Conservation (phyloP, 2,113 vertebrate genomes). For the Syngnathus floridae region DNA sequence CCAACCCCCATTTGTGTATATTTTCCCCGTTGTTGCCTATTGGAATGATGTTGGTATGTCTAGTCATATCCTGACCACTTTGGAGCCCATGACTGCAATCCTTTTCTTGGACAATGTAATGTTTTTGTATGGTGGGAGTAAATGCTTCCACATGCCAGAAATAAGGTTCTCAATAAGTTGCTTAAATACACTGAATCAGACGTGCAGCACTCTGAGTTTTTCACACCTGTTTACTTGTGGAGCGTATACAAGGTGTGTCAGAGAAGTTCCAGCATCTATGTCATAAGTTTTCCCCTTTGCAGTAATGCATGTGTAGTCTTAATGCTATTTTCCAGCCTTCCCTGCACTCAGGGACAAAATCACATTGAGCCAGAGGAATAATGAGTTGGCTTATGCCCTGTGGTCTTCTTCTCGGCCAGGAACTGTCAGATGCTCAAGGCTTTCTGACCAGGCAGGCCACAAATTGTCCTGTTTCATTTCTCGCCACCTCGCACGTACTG, state of each 20-base stretch:
- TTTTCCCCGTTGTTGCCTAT: constrained; percentile 27
- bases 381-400: no score
- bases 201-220: not conserved
- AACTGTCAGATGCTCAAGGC: no score
- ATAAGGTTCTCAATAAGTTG: not conserved
- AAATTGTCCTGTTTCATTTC: no score
- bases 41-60: constrained; percentile 35
- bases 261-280: not conserved
- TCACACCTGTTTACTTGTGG: not conserved
- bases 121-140: not conserved
- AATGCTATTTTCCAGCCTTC: not conserved
- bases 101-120: constrained; percentile 35
- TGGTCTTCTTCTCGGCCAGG: no score
- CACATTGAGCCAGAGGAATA: no score
- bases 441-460: no score
- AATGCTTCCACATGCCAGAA: not conserved
- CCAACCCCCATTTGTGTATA: constrained; percentile 12
- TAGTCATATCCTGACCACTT: constrained; percentile 36
- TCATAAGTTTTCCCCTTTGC: not conserved
- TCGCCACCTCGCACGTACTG: no score
- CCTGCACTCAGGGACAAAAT: no score
- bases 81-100: constrained; percentile 18
- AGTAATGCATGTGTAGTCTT: not conserved
- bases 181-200: not conserved
- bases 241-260: not conserved